These are phyloP conservation scores for Cancer borealis DNA, from an alignment of 2,888 invertebrate genomes.

Conservation along the genomic window DNA sequence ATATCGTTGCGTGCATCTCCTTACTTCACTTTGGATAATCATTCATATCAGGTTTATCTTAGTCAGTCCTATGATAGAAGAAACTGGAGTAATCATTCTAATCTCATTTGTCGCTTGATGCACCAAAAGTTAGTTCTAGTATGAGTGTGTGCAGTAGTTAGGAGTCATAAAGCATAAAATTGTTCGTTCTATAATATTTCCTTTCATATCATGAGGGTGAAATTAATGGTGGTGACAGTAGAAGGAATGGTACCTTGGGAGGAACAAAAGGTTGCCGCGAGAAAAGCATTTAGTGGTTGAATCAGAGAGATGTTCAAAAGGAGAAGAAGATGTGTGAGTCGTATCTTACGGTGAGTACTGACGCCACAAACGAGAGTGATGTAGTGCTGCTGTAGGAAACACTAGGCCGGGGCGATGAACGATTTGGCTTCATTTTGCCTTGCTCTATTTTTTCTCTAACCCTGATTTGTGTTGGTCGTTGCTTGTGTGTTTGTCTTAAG, in stretches of 20 bases:
- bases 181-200: not conserved
- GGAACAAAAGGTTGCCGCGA: not conserved
- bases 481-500: not conserved
- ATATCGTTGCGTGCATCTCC: not conserved
- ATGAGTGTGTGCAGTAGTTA: not conserved
- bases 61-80: not conserved
- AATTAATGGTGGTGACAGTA: not conserved
- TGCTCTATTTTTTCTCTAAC: not conserved
- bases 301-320: not conserved
- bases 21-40: not conserved
- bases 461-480: not conserved
- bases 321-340: not conserved
- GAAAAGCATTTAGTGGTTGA: not conserved
- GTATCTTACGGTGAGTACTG: not conserved
- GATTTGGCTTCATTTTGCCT: not conserved
- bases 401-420: not conserved
- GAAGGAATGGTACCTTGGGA: not conserved
- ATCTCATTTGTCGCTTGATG: not conserved
- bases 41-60: not conserved
- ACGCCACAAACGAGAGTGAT: not conserved
- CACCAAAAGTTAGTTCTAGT: not conserved
- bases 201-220: not conserved
- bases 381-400: not conserved
- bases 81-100: not conserved
- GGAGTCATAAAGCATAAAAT: not conserved